Conservation (phyloP, 2,888 invertebrate species). For the Drosophila formosana region DNA sequence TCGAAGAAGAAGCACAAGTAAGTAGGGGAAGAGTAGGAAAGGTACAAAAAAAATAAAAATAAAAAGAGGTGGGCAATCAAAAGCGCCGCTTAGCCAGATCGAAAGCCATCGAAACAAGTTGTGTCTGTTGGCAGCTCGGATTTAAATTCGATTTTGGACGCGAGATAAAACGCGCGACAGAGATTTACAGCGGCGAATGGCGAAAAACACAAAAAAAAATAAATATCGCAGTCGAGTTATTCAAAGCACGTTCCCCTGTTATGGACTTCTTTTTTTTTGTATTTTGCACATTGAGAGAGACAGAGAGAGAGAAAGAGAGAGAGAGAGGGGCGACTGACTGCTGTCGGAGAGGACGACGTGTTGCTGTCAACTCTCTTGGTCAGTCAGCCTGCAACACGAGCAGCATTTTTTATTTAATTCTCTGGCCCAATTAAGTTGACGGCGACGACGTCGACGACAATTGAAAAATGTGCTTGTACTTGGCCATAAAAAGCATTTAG, state of each 20-base stretch:
- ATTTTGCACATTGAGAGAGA: slow-evolving; percentile 8
- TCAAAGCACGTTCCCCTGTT: slow-evolving; percentile 74
- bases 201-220: slow-evolving; percentile 12
- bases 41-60: not conserved
- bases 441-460: slow-evolving; percentile 53
- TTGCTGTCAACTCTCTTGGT: slow-evolving; percentile 74
- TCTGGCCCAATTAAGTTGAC: slow-evolving; percentile 74
- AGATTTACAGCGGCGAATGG: slow-evolving; percentile 54
- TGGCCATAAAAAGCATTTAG: slow-evolving; percentile 75
- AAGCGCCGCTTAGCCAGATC: slow-evolving; percentile 60
- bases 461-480: slow-evolving; percentile 65
- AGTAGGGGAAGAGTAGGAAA: not conserved
- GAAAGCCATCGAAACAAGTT: slow-evolving; percentile 69
- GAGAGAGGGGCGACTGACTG: slow-evolving; percentile 16
- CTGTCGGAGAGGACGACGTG: slow-evolving; percentile 55
- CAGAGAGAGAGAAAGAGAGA: slow-evolving; percentile 1
- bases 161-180: slow-evolving; percentile 70
- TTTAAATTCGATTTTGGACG: slow-evolving; percentile 77
- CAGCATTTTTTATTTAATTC: slow-evolving; percentile 73
- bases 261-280: slow-evolving; percentile 52
- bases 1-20: not conserved
- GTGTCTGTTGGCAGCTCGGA: slow-evolving; percentile 58
- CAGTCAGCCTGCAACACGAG: slow-evolving; percentile 60
- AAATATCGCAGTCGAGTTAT: slow-evolving; percentile 54
- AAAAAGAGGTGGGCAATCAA: slow-evolving; percentile 49